Conservation (phyloP, 2,888 invertebrate genomes). For the Parasteatoda lunata region DNA sequence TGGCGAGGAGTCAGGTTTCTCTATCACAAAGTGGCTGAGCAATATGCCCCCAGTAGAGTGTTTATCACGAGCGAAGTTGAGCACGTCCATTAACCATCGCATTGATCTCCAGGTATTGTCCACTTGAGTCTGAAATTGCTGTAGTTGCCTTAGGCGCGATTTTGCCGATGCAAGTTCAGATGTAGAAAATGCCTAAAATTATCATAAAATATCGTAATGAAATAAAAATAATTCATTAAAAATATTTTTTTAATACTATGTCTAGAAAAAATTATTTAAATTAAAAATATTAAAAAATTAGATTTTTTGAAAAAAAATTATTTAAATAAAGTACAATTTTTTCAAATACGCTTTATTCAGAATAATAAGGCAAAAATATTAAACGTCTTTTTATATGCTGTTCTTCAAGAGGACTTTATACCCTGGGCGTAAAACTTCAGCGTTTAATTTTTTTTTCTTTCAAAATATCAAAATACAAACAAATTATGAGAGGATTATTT, state of each 20-base stretch:
- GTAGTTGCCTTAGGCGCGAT: constrained; percentile 86
- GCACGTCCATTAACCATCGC: constrained; percentile 96
- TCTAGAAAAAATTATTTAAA: not conserved
- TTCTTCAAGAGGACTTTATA: too few relatives aligned
- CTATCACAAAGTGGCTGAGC: constrained; percentile 69
- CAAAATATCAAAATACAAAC: too few relatives aligned
- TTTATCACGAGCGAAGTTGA: constrained; percentile 92
- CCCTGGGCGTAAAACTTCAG: too few relatives aligned
- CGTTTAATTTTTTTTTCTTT: too few relatives aligned
- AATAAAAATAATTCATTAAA: not conserved
- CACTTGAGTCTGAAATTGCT: constrained; percentile 87
- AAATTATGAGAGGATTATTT: too few relatives aligned
- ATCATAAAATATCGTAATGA: not conserved
- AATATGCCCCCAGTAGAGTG: constrained; percentile 74
- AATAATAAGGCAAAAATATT: too few relatives aligned
- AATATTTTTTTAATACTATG: not conserved
- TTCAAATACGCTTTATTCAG: too few relatives aligned
- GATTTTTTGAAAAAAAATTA: too few relatives aligned
- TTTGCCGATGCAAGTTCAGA: constrained; percentile 89
- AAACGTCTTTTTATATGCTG: too few relatives aligned
- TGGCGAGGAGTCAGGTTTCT: constrained; percentile 35
- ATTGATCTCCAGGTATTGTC: constrained; percentile 94
- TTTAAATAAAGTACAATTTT: too few relatives aligned
- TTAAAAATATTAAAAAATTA: too few relatives aligned
- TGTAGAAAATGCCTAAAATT: constrained; percentile 86